Base-by-base conservation (phyloP, 2,888 invertebrate species). In the Dolichopus griseipennis region DNA sequence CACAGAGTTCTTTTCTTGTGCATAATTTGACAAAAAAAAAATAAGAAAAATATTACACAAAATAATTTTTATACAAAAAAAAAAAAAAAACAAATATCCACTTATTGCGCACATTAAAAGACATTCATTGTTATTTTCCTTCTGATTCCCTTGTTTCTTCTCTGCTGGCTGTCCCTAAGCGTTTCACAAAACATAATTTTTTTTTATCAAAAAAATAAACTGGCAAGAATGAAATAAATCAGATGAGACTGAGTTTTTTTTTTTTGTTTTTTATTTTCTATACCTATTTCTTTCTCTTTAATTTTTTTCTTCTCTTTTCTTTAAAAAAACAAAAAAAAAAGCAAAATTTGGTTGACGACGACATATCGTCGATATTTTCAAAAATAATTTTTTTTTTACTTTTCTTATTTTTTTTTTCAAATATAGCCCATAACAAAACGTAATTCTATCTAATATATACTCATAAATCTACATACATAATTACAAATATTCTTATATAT, bases 301-400 rank as follows among this genome's bases (percentile, higher is more conserved):
- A 6, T 52, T 52, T 52, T 52, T 15, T 52, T 2, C 15, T 52
- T 12, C 15, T 52, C 18, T 18, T 18, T 52, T 52, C 18, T 52
- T 52, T 52, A 37, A 37, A 18, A n/a, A n/a, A n/a, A n/a, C n/a
- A n/a, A n/a, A n/a, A n/a, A n/a, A n/a, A n/a, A n/a, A n/a, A n/a
- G n/a, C n/a, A n/a, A n/a, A 18, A 18, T 52, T 52, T 18, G 52
- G 52, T 52, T 52, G 18, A 52, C 52, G 52, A 52, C 52, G n/a
- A 18, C 52, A 52, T 52, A 52, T 52, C 15, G 52, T 52, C 52
- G 52, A 52, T 52, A 52, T 52, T 52, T 52, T 52, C 52, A 52
- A 52, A 52, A 12, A 52, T 12, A 52, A 27, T 27, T 27, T 27
- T 27, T 27, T 27, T 27, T 27, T 27, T 27, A 27, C 27, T 27